phyloP scores from a whole-genome alignment of 1,140 invertebrate species.

The Temnothorax curvispinosus region DNA sequence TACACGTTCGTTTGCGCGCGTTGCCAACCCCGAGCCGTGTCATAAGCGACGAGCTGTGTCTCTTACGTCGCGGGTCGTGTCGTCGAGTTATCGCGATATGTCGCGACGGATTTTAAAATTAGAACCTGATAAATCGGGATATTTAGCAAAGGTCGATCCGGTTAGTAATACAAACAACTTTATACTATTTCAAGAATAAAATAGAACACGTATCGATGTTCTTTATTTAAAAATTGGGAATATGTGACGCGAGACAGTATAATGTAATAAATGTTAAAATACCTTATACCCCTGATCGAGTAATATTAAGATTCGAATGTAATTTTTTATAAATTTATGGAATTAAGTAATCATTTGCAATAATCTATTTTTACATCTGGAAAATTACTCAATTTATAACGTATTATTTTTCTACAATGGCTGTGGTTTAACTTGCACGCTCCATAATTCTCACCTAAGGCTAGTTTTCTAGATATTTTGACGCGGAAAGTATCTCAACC shows the following conservation, averaged over 20 bases:
- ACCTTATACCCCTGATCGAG: neutral
- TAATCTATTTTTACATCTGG: neutral
- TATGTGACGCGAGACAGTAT: neutral
- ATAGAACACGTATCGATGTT: neutral
- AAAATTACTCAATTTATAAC: conserved; percentile 1
- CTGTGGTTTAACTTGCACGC: neutral
- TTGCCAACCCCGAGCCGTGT: conserved; percentile 47
- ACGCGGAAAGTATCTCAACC: conserved; percentile 27
- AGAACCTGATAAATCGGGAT: neutral
- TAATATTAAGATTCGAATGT: neutral
- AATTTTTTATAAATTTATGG: neutral
- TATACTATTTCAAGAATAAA: neutral
- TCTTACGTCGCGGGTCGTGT: conserved; percentile 26
- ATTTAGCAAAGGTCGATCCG: neutral
- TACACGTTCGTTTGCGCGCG: conserved; percentile 73
- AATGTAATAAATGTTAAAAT: neutral
- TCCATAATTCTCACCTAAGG: conserved; percentile 15
- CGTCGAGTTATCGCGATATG: conserved; percentile 47
- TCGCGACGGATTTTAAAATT: conserved; percentile 21
- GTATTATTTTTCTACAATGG: neutral
- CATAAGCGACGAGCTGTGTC: conserved; percentile 52
- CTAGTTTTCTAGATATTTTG: conserved; percentile 41
- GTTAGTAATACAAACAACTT: neutral
- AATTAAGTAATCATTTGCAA: neutral
- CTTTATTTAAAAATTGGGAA: neutral